phyloP scores from a whole-genome alignment of 2,797 vertebrate genomes.

The Dicrostonyx torquatus region DNA sequence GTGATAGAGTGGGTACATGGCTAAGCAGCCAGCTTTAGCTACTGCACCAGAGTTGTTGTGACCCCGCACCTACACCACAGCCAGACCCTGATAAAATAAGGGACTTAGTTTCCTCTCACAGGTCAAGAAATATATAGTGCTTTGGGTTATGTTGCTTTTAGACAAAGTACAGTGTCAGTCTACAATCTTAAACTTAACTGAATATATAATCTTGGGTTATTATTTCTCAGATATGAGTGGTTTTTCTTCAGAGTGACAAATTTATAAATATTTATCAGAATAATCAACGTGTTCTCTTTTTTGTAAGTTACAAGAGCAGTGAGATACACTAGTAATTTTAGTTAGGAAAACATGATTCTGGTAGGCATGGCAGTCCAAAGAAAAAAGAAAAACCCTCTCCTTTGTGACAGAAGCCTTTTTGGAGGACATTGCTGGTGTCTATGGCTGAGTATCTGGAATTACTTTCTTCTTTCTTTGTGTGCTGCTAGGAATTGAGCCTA shows the following conservation, averaged over 20 bases:
- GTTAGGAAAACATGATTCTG: constrained; percentile 79
- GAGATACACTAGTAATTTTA: constrained; percentile 79
- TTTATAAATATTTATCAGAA: constrained; percentile 52
- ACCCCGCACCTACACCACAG: not conserved
- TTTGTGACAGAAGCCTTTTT: constrained; percentile 49
- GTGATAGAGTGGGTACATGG: not conserved
- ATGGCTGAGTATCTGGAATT: constrained; percentile 59
- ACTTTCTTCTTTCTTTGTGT: constrained; percentile 16
- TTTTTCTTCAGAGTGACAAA: constrained; percentile 57
- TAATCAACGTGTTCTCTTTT: constrained; percentile 74
- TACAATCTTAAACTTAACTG: constrained; percentile 47
- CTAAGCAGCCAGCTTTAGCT: not conserved
- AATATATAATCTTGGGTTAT: not conserved
- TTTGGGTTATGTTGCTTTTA: not conserved
- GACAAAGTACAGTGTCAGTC: constrained; percentile 6
- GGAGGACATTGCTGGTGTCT: constrained; percentile 48
- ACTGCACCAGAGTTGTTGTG: not conserved
- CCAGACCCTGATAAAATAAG: not conserved
- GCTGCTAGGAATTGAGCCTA: not conserved
- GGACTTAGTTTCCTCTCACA: not conserved
- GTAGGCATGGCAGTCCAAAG: constrained; percentile 65
- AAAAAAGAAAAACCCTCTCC: constrained; percentile 69
- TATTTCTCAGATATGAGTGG: not conserved
- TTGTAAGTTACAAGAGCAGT: constrained; percentile 70
- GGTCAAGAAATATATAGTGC: not conserved